phyloP scores from a whole-genome alignment of 2,888 invertebrate genomes.

The Ectemnius cavifrons region DNA sequence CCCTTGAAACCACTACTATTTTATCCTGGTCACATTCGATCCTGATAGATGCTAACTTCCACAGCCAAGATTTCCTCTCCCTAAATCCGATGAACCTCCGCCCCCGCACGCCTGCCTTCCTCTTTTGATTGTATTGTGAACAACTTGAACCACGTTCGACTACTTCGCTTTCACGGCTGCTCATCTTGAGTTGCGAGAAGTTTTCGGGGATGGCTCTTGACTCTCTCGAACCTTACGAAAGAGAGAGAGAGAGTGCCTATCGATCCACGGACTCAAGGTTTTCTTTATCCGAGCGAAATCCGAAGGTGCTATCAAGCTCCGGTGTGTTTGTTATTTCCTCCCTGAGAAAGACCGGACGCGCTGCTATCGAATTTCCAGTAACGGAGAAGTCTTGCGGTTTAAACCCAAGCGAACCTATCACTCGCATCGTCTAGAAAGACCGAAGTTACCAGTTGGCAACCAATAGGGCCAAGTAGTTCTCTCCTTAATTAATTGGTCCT shows the following conservation, averaged over 20 bases:
- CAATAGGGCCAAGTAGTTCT: background rate
- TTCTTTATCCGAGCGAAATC: slow-evolving; percentile 6
- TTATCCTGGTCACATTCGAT: slow-evolving; percentile 5
- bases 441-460: background rate
- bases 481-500: background rate
- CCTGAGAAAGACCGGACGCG: background rate
- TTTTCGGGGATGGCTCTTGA: slow-evolving; percentile 30
- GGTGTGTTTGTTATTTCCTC: slow-evolving; percentile 12
- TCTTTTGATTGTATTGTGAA: no score
- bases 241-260: background rate
- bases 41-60: background rate
- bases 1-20: slow-evolving; percentile 25
- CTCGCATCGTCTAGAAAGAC: background rate
- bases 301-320: slow-evolving; percentile 1
- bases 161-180: no score
- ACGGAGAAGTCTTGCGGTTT: slow-evolving; percentile 11
- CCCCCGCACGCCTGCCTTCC: background rate
- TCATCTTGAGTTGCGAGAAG: background rate
- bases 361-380: slow-evolving; percentile 15
- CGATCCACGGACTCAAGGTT: slow-evolving; percentile 2
- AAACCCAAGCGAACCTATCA: slow-evolving; percentile 1
- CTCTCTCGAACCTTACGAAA: background rate
- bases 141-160: no score
- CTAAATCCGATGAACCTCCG: no score
- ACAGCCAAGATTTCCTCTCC: background rate